Base-by-base conservation (phyloP, 1,140 invertebrate genomes). In the Wiebesia pumilae region DNA sequence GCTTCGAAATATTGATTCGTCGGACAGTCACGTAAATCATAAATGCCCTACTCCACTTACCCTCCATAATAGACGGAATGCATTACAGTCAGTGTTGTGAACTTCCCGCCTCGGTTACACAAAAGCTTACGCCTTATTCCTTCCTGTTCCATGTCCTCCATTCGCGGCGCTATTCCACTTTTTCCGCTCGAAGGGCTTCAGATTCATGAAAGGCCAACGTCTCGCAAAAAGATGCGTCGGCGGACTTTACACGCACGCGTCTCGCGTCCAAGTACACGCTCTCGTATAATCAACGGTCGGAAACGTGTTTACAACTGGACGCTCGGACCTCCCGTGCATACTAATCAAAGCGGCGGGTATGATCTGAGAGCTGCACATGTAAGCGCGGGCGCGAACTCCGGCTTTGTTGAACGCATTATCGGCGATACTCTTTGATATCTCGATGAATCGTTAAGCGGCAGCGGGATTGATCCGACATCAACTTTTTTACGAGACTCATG, bases 301-400 rank as follows among this genome's bases (percentile, higher is more conserved):
- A 24, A 65, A 77, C 83, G 83, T 84, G 75, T 84, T 84, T 79
- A 84, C 83, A 84, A 54, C 58, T 40, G 58, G 24, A 10, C 14
- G 1, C 14, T 27, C 24, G 40, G 30, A 69, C 62, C 30, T 67
- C 38, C 40, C 67, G 65, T 33, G 84, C 77, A 73, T 85, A 81
- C 84, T 85, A 81, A 85, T 85, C 38, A 58, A 43, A 30, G 38
- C n/a, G 43, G 12, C 16, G 43, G 4, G 24, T 24, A 62, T 27
- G 24, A 62, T 62, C 58, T 3, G 51, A 16, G 9, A 9, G 58
- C 79, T 47, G 33, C 51, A 38, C 54, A 81, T 81, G 81, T 69
- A 69, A 69, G 19, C n/a, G 67, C 27, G 33, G 33, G 38, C 58
- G 47, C 71, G 33, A 73, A 58, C 0, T 51, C 47, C 82, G 43